Conservation (phyloP, 2,113 vertebrate genomes). For the Muscicapa adusta region DNA sequence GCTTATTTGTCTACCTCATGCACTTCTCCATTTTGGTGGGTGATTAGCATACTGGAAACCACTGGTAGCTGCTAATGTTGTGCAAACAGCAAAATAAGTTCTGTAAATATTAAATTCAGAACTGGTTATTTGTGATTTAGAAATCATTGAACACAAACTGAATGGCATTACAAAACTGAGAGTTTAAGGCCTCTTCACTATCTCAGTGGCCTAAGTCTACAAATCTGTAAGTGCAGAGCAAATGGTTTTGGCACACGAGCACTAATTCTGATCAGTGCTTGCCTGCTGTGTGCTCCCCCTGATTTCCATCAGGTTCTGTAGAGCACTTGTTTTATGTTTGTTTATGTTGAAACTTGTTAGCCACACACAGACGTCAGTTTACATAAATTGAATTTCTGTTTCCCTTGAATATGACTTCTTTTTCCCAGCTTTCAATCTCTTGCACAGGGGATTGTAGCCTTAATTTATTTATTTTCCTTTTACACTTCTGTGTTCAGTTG, state of each 20-base stretch:
- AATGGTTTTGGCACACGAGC: background rate
- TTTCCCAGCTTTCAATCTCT: background rate
- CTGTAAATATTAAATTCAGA: background rate
- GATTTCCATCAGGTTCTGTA: background rate
- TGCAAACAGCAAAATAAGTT: background rate
- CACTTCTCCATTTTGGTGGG: background rate
- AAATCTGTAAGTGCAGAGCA: background rate
- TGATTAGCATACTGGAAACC: background rate
- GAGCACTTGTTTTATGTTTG: background rate
- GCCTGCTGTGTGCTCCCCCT: background rate
- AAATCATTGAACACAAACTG: background rate
- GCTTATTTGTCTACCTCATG: background rate
- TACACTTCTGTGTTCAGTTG: conserved; percentile 4
- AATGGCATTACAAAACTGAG: background rate
- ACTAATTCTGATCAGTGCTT: background rate
- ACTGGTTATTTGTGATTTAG: background rate
- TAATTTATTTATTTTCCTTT: conserved; percentile 29
- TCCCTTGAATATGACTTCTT: background rate
- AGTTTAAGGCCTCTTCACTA: background rate
- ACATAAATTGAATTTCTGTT: background rate
- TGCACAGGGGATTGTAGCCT: background rate
- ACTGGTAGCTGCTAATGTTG: background rate
- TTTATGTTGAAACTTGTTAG: background rate
- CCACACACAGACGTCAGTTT: background rate
- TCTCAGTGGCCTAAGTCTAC: background rate